Conservation (phyloP, 2,797 vertebrate genomes). For the Scarus forsteni region DNA sequence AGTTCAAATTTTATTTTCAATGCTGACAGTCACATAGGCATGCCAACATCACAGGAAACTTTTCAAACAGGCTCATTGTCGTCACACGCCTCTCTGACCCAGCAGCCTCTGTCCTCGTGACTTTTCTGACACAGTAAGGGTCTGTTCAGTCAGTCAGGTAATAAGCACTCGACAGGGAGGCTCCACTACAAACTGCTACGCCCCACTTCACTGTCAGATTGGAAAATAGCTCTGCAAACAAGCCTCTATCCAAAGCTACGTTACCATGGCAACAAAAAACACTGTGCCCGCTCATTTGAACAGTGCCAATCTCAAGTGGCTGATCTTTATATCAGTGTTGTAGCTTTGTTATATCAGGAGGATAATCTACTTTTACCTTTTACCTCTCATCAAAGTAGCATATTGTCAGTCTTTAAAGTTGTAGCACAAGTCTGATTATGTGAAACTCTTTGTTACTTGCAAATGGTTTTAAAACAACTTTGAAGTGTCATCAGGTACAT, state of each 20-base stretch:
- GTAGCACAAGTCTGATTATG: background rate
- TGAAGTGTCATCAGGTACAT: no score
- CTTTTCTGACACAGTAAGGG: constrained; percentile 49
- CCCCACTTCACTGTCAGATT: constrained; percentile 62
- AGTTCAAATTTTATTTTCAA: no score
- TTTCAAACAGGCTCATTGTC: constrained; percentile 19
- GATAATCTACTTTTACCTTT: background rate
- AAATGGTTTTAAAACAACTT: no score
- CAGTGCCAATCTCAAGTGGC: constrained; percentile 4
- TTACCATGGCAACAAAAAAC: constrained; percentile 45
- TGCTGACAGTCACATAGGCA: background rate
- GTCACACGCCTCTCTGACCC: constrained; percentile 14
- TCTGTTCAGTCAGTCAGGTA: constrained; percentile 63
- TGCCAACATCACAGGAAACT: constrained; percentile 1
- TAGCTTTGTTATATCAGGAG: background rate
- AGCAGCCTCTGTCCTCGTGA: constrained; percentile 47
- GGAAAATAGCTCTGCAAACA: constrained; percentile 55
- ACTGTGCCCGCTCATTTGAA: constrained; percentile 27
- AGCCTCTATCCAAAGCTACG: constrained; percentile 30
- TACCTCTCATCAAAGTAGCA: background rate
- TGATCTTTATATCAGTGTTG: constrained; percentile 22
- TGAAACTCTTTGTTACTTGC: no score
- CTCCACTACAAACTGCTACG: constrained; percentile 44
- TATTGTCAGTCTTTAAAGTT: background rate
- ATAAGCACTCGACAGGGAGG: constrained; percentile 66